A percentile compares a stretch with the other conserved stretches of the same genome.
phyloP scores from a whole-genome alignment of 2,888 invertebrate species.

The Acanthoscelides obtectus region DNA sequence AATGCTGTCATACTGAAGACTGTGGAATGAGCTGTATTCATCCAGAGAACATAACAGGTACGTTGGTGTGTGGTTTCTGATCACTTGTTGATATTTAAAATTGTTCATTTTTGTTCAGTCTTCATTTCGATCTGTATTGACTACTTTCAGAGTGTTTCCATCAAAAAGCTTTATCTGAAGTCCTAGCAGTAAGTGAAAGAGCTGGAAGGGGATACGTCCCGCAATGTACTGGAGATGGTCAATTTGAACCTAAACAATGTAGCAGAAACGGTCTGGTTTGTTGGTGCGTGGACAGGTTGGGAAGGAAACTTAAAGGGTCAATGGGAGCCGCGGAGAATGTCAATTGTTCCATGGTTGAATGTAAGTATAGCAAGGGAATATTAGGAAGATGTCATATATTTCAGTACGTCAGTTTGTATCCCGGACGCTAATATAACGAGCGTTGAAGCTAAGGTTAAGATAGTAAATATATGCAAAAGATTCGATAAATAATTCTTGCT shows the following conservation, averaged over 20 bases:
- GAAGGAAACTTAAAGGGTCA: conserved; percentile 71
- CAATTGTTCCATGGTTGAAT: conserved; percentile 53
- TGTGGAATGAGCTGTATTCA: conserved; percentile 71
- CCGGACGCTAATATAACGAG: too few relatives aligned
- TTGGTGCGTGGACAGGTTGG: conserved; percentile 80
- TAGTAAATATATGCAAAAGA: too few relatives aligned
- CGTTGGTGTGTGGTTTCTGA: neutral
- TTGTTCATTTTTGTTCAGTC: neutral
- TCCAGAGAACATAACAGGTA: conserved; percentile 70
- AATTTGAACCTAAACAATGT: conserved; percentile 71
- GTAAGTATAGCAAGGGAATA: too few relatives aligned
- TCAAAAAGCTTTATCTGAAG: conserved; percentile 71
- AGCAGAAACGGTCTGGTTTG: conserved; percentile 81
- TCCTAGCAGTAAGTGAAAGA: conserved; percentile 71
- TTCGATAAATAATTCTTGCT: too few relatives aligned
- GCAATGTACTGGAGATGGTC: conserved; percentile 70
- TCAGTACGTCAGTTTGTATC: too few relatives aligned
- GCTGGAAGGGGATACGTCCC: conserved; percentile 81
- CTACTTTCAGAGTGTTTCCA: conserved; percentile 60
- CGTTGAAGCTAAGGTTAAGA: too few relatives aligned
- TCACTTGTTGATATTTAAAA: neutral
- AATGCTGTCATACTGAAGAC: conserved; percentile 71
- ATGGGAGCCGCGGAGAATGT: conserved; percentile 74
- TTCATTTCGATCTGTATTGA: neutral
- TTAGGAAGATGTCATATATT: too few relatives aligned